Percentiles rank a stretch among this genome's conserved stretches.
phyloP scores from a whole-genome alignment of 2,113 vertebrate species.

The Oreamnos americanus region DNA sequence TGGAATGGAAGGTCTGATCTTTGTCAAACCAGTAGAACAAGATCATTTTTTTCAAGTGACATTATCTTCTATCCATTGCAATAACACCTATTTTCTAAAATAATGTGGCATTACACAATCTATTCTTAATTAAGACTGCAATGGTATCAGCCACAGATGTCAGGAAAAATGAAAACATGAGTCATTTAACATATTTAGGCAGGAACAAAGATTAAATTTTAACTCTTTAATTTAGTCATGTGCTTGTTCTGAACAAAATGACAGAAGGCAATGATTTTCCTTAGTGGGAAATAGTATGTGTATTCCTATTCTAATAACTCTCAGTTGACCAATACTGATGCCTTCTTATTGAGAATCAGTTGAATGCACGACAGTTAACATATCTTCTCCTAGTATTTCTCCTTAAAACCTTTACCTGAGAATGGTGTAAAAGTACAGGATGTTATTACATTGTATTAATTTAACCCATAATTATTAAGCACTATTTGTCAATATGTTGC shows the following conservation, averaged over 20 bases:
- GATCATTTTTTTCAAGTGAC: neutral
- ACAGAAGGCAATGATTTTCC: neutral
- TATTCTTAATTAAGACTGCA: neutral
- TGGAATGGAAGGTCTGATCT: neutral
- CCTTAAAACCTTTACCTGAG: neutral
- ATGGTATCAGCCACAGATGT: neutral
- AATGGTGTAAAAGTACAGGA: neutral
- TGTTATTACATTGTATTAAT: constrained; percentile 75
- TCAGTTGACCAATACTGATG: neutral
- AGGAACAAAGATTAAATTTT: neutral
- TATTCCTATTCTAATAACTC: neutral
- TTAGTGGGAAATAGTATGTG: neutral
- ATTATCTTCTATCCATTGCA: neutral
- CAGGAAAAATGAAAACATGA: neutral
- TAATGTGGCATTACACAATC: neutral
- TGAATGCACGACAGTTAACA: neutral
- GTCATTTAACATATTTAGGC: neutral
- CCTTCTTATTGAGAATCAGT: neutral
- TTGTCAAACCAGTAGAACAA: neutral
- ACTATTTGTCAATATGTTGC: neutral
- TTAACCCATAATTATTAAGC: neutral
- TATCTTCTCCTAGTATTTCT: neutral
- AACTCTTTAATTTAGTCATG: neutral
- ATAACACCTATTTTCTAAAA: neutral
- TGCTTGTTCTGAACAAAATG: neutral